Conservation (phyloP, 2,113 vertebrate genomes). For the Chaetorhynchus papuensis region DNA sequence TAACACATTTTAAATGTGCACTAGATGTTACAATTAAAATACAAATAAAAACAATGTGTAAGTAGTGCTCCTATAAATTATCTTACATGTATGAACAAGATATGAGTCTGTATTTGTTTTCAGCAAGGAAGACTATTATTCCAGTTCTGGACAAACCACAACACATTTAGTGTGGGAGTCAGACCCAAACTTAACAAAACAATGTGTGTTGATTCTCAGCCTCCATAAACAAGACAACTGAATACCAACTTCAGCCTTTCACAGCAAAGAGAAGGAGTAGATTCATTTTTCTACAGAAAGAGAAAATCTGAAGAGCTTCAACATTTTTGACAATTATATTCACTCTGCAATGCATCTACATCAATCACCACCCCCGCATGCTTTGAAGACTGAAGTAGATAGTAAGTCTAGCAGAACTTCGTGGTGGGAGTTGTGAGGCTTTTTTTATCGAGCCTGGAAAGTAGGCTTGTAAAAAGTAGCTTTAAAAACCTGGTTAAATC, state of each 20-base stretch:
- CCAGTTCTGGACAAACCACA: neutral
- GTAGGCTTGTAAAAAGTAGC: neutral
- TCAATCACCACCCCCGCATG: constrained; percentile 27
- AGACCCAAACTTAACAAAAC: neutral
- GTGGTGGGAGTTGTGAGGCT: neutral
- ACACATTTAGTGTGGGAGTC: neutral
- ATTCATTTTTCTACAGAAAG: constrained; percentile 4
- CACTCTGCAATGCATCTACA: constrained; percentile 25
- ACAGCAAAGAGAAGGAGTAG: neutral
- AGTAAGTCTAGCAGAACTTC: constrained; percentile 44
- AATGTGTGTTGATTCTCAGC: neutral
- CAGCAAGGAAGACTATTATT: neutral
- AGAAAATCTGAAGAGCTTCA: neutral
- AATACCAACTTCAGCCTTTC: neutral
- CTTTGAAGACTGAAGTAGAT: constrained; percentile 42
- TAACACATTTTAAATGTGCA: neutral
- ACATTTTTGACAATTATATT: constrained; percentile 12
- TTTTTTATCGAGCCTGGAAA: neutral
- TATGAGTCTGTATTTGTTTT: neutral
- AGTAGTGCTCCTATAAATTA: neutral
- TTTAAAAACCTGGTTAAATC: neutral
- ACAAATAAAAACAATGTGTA: neutral
- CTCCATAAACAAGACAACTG: neutral
- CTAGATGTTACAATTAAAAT: neutral
- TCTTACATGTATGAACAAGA: neutral